Conservation (phyloP, 2,113 vertebrate species). For the Atractosteus spatula region DNA sequence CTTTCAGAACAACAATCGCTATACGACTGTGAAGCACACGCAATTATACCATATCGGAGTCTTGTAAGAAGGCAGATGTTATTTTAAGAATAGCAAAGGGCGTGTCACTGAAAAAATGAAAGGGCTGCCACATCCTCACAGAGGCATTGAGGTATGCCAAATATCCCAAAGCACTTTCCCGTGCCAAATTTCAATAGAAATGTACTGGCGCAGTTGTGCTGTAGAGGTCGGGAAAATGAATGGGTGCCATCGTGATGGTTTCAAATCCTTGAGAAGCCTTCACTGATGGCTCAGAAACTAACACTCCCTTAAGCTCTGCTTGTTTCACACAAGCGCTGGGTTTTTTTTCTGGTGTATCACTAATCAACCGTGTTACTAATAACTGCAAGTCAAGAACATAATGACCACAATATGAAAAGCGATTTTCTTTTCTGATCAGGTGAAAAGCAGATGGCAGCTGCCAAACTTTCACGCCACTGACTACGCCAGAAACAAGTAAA, state of each 20-base stretch:
- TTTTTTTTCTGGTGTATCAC: constrained; percentile 24
- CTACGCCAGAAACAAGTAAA: too few relatives aligned
- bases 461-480: constrained; percentile 4
- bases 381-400: constrained; percentile 16
- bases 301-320: constrained; percentile 26
- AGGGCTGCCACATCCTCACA: too few relatives aligned
- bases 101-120: too few relatives aligned
- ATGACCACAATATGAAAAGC: not conserved
- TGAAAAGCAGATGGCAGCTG: constrained; percentile 19
- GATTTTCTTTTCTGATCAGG: constrained; percentile 33
- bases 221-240: constrained; percentile 32
- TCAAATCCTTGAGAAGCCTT: constrained; percentile 43
- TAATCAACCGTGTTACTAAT: constrained; percentile 38
- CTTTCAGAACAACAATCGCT: too few relatives aligned
- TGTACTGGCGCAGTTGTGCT: not conserved
- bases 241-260: constrained; percentile 39
- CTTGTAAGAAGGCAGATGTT: too few relatives aligned
- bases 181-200: not conserved
- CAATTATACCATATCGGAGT: too few relatives aligned
- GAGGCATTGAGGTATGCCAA: not conserved
- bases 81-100: too few relatives aligned
- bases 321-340: constrained; percentile 26
- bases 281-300: constrained; percentile 21
- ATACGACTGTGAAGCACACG: too few relatives aligned
- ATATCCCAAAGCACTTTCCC: not conserved